These are phyloP conservation scores for Tetrax tetrax DNA, from an alignment of 2,113 vertebrate genomes.

Conservation along the genomic window DNA sequence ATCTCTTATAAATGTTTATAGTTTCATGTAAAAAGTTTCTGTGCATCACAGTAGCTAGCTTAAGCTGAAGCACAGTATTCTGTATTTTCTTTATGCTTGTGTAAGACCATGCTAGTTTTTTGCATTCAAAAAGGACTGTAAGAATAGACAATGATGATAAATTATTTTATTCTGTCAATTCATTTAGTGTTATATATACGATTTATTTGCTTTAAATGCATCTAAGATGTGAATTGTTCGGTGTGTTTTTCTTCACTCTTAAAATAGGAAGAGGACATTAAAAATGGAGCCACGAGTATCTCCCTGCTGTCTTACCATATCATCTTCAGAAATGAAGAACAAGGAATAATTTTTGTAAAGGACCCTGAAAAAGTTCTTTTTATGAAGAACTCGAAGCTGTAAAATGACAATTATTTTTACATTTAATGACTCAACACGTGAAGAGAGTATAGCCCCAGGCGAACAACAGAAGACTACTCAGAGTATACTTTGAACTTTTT, in stretches of 20 bases:
- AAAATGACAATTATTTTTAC: neutral
- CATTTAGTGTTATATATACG: neutral
- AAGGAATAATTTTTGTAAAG: neutral
- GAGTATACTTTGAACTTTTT: neutral
- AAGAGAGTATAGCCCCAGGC: accelerated
- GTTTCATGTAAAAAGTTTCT: neutral
- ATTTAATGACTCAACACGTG: neutral
- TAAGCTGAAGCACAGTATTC: neutral
- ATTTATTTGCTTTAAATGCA: neutral
- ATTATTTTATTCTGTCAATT: neutral
- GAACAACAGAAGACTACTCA: neutral
- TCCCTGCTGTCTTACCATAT: neutral
- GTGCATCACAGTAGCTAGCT: neutral
- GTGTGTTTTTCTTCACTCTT: constrained; percentile 33
- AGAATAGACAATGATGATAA: neutral
- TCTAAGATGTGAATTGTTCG: neutral
- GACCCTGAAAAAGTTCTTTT: neutral
- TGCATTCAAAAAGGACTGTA: neutral
- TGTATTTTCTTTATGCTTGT: neutral
- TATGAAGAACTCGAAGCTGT: neutral
- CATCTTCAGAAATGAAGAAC: neutral
- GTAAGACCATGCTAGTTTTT: neutral
- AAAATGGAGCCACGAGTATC: neutral
- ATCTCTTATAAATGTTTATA: neutral
- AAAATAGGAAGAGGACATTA: constrained; percentile 75